phyloP scores from a whole-genome alignment of 2,797 vertebrate genomes.

The Clamator glandarius region DNA sequence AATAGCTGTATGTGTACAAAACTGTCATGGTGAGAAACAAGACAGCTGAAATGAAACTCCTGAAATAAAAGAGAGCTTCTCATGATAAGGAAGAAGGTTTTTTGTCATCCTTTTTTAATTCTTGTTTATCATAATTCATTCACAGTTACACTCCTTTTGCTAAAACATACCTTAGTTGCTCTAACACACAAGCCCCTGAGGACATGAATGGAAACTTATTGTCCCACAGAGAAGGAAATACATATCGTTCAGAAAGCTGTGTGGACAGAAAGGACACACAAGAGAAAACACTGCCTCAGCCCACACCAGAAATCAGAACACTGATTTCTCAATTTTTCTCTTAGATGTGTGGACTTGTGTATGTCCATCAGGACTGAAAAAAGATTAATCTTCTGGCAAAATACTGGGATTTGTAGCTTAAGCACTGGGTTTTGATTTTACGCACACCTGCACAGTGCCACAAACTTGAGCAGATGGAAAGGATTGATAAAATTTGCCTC shows the following conservation, averaged over 20 bases:
- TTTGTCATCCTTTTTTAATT: background rate
- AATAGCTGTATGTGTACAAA: background rate
- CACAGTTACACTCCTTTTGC: background rate
- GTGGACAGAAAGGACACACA: fast-evolving
- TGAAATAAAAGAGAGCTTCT: background rate
- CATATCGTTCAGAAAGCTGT: background rate
- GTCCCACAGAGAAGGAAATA: background rate
- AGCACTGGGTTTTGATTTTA: background rate
- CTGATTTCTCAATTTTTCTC: background rate
- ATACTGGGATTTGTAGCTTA: background rate
- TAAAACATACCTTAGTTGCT: background rate
- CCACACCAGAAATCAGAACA: background rate
- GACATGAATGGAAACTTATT: background rate
- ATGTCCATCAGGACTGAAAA: background rate
- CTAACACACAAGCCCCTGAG: background rate
- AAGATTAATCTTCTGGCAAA: background rate
- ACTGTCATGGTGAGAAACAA: background rate
- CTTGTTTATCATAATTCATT: background rate
- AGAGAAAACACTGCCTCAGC: background rate
- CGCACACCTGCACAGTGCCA: background rate
- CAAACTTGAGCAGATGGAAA: background rate
- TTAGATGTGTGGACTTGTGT: background rate
- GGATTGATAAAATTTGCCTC: background rate
- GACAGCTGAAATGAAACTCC: background rate
- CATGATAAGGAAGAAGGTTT: background rate